Evolutionary conservation across 2,888 invertebrate genomes (phyloP).

Genomic region (Plebejus anna): DNA sequence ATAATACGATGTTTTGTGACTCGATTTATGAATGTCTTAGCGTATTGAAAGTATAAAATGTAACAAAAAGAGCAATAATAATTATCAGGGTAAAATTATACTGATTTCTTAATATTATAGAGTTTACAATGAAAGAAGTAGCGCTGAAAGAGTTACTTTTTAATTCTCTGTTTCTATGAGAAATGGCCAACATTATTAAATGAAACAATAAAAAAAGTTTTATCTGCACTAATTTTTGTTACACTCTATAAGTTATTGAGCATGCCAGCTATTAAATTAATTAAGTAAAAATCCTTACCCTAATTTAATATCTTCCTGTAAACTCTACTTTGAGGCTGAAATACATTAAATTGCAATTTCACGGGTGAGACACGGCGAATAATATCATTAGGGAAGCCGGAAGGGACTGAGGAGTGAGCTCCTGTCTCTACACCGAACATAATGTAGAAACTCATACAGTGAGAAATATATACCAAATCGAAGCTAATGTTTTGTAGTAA

Average conservation of each 20-base stretch:
- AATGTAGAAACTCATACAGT: not conserved
- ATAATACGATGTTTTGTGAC: not conserved
- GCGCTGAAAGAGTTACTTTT: too few relatives aligned
- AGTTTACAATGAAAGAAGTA: too few relatives aligned
- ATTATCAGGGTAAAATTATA: too few relatives aligned
- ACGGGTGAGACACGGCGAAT: not conserved
- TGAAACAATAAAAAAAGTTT: not conserved
- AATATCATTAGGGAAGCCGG: not conserved
- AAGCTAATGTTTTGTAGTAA: too few relatives aligned
- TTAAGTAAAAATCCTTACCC: not conserved
- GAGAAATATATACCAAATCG: too few relatives aligned
- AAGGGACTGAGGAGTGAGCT: not conserved
- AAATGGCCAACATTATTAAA: not conserved
- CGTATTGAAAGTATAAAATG: not conserved
- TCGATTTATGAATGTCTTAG: not conserved
- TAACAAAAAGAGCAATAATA: not conserved
- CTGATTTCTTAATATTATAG: too few relatives aligned
- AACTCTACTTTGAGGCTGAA: not conserved
- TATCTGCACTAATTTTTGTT: not conserved
- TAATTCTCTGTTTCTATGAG: too few relatives aligned
- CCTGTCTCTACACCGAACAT: not conserved
- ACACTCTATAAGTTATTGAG: not conserved
- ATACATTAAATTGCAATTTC: constrained; percentile 11
- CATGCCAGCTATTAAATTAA: not conserved
- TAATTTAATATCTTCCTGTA: not conserved